Conservation (phyloP, 2,113 vertebrate genomes). For the Saiga tatarica region DNA sequence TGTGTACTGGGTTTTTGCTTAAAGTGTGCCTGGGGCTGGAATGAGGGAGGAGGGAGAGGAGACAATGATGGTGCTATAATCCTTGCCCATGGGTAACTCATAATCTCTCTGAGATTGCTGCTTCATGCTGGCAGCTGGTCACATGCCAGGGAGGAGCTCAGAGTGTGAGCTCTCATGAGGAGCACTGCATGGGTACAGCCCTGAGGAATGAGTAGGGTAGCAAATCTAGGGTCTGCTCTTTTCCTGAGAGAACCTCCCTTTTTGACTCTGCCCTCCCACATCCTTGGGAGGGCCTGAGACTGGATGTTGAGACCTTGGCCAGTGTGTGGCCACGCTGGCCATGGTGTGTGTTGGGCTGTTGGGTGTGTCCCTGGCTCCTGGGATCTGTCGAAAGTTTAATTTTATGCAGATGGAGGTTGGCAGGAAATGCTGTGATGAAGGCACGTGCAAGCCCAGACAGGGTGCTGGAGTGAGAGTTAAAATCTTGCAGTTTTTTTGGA, state of each 20-base stretch:
- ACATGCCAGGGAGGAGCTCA: not conserved
- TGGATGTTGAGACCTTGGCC: slow-evolving; percentile 42
- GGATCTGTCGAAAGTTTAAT: slow-evolving; percentile 71
- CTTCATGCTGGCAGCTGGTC: not conserved
- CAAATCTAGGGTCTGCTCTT: not conserved
- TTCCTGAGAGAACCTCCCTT: slow-evolving; percentile 1
- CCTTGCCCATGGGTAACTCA: not conserved
- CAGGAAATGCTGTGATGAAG: slow-evolving; percentile 45
- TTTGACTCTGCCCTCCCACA: not conserved
- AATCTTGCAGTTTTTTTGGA: not conserved
- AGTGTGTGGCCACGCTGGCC: slow-evolving; percentile 63
- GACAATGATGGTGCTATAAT: not conserved
- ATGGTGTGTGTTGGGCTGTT: slow-evolving; percentile 40
- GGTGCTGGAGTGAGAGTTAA: not conserved
- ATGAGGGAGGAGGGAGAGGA: not conserved
- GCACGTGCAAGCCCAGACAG: slow-evolving; percentile 43
- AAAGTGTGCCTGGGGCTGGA: not conserved
- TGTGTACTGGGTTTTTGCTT: not conserved
- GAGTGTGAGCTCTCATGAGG: not conserved
- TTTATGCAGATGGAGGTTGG: slow-evolving; percentile 69
- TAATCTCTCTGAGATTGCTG: slow-evolving; percentile 33
- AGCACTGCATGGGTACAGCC: not conserved
- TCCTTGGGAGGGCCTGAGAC: slow-evolving; percentile 42
- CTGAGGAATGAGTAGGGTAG: not conserved
- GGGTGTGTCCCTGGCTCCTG: slow-evolving; percentile 57